These are phyloP conservation scores for Ptychobarbus kaznakovi DNA, from an alignment of 2,797 vertebrate species.

Conservation along the genomic window DNA sequence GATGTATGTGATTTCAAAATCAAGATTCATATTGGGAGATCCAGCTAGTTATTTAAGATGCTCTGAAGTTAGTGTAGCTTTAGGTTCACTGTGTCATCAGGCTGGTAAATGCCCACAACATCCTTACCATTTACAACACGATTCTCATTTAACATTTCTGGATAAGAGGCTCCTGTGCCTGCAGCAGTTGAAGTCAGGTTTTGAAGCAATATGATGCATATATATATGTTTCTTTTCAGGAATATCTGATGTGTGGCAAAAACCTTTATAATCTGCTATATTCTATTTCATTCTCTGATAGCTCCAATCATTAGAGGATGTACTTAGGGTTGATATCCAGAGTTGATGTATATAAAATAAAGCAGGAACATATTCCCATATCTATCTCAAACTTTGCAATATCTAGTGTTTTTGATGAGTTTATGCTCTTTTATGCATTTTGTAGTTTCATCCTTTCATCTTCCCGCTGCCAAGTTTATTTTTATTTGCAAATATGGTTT, in stretches of 20 bases:
- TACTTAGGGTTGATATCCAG: neutral
- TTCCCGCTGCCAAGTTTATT: neutral
- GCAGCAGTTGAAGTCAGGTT: neutral
- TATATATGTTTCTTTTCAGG: neutral
- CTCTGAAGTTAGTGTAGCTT: neutral
- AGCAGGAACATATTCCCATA: neutral
- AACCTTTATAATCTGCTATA: conserved; percentile 1
- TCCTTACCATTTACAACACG: neutral
- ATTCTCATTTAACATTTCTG: neutral
- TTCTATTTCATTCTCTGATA: neutral
- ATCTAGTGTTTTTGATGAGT: neutral
- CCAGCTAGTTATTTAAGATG: neutral
- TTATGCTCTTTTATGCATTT: conserved; percentile 4
- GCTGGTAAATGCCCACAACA: neutral
- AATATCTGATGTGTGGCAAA: neutral
- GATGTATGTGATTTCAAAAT: neutral
- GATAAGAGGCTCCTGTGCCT: neutral
- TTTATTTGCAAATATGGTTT: conserved; percentile 11
- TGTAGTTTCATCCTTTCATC: conserved; percentile 1
- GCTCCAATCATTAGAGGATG: neutral
- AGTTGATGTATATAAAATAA: conserved; percentile 1
- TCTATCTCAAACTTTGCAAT: neutral
- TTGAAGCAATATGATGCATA: neutral
- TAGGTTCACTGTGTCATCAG: neutral
- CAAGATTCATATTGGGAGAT: neutral